Evolutionary conservation across 2,888 invertebrate species (phyloP).

Genomic region (Strigamia crassipes): DNA sequence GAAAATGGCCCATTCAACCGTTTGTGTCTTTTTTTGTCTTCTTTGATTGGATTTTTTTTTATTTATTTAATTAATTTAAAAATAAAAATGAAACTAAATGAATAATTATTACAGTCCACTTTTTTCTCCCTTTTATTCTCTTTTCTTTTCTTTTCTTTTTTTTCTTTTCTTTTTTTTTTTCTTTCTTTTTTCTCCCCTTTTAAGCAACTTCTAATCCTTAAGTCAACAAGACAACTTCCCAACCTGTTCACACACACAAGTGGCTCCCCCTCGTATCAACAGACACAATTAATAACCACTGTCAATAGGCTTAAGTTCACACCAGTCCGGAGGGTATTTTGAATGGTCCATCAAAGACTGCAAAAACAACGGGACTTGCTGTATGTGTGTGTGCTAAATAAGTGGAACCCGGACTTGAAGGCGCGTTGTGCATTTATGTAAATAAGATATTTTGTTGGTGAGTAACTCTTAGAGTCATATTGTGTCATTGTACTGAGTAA

Average conservation of each 20-base stretch:
- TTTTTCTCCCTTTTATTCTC: neutral
- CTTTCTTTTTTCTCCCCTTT: neutral
- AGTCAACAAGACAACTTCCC: slow-evolving; percentile 14
- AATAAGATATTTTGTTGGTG: neutral
- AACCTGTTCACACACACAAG: neutral
- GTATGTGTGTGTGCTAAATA: neutral
- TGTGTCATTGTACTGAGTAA: neutral
- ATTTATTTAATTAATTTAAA: neutral
- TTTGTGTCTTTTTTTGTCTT: neutral
- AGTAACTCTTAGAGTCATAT: neutral
- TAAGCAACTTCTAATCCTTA: slow-evolving; percentile 23
- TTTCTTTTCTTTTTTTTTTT: too few species aligned
- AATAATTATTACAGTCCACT: neutral
- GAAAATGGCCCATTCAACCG: neutral
- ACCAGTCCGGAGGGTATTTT: slow-evolving; percentile 22
- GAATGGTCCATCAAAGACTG: neutral
- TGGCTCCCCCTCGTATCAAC: slow-evolving; percentile 25
- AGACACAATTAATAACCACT: slow-evolving; percentile 32
- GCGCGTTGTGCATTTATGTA: neutral
- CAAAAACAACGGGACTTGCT: neutral
- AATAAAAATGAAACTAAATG: neutral
- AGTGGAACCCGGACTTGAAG: neutral
- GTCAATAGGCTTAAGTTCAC: slow-evolving; percentile 17
- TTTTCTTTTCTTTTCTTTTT: neutral
- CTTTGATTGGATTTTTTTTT: neutral